phyloP scores from a whole-genome alignment of 1,140 invertebrate species.

The Heliconius hewitsoni region DNA sequence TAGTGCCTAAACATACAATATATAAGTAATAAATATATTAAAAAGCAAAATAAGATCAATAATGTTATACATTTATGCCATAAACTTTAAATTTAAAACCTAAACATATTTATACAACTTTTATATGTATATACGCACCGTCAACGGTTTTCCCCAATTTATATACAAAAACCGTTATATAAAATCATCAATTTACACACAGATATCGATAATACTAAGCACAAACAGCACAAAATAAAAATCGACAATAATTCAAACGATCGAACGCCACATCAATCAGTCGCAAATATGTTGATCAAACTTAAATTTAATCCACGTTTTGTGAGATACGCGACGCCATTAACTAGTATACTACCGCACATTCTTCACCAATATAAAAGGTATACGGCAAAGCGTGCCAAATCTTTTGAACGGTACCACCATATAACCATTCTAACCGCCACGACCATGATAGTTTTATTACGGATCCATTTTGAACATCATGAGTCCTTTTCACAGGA shows the following conservation, averaged over 20 bases:
- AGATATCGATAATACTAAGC: background rate
- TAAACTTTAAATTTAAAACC: too few relatives aligned
- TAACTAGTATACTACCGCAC: conserved; percentile 56
- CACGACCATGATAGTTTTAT: conserved; percentile 70
- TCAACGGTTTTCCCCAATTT: background rate
- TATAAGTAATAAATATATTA: too few relatives aligned
- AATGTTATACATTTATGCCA: too few relatives aligned
- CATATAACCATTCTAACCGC: background rate
- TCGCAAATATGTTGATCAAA: conserved; percentile 69
- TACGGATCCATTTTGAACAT: conserved; percentile 66
- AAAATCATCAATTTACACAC: background rate
- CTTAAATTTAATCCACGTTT: conserved; percentile 56
- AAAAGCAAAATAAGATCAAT: too few relatives aligned
- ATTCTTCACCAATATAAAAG: conserved; percentile 64
- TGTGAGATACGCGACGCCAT: background rate
- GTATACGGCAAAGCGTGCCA: conserved; percentile 62
- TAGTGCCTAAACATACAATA: too few relatives aligned
- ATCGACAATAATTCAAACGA: background rate
- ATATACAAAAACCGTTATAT: background rate
- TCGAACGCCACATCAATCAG: conserved; percentile 50
- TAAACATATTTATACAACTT: background rate
- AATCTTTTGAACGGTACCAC: conserved; percentile 61
- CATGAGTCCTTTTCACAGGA: conserved; percentile 54
- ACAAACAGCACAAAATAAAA: background rate
- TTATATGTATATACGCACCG: background rate